Percentiles rank a stretch among this genome's conserved stretches.
phyloP scores from a whole-genome alignment of 1,140 invertebrate genomes.

The Sitophilus oryzae region DNA sequence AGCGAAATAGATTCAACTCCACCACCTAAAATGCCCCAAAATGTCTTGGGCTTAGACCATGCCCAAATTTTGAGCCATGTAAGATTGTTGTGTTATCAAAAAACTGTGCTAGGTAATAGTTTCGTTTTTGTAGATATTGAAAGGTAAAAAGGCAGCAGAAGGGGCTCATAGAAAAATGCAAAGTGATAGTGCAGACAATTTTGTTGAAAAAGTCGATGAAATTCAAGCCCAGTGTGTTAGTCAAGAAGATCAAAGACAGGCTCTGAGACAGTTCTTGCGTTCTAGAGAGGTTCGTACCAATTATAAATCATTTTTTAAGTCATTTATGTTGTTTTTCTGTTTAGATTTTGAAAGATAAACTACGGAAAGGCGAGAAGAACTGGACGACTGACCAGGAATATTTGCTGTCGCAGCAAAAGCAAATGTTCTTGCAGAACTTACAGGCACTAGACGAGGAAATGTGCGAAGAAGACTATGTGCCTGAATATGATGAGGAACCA shows the following conservation, averaged over 20 bases:
- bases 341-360: constrained; percentile 26
- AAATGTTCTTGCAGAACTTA: constrained; percentile 4
- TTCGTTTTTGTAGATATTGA: constrained; percentile 28
- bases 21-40: constrained; percentile 58
- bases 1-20: constrained; percentile 33
- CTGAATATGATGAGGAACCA: constrained; percentile 18
- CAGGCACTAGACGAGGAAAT: constrained; percentile 3
- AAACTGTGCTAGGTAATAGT: too few species aligned
- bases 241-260: constrained; percentile 22
- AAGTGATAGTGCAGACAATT: too few species aligned
- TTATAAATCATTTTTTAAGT: constrained; percentile 6
- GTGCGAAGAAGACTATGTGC: constrained; percentile 25
- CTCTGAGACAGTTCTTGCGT: constrained; percentile 29
- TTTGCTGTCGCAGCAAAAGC: constrained; percentile 17
- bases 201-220: too few species aligned
- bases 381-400: constrained; percentile 30
- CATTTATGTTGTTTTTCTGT: constrained; percentile 16
- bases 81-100: too few species aligned
- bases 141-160: constrained; percentile 24
- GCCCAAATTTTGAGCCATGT: constrained; percentile 56
- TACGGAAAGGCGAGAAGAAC: constrained; percentile 23
- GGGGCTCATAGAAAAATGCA: constrained; percentile 20
- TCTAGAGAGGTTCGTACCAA: constrained; percentile 23
- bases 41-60: constrained; percentile 65
- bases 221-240: not conserved